Conservation (phyloP, 1,140 invertebrate species). For the Caenorhabditis latens region DNA sequence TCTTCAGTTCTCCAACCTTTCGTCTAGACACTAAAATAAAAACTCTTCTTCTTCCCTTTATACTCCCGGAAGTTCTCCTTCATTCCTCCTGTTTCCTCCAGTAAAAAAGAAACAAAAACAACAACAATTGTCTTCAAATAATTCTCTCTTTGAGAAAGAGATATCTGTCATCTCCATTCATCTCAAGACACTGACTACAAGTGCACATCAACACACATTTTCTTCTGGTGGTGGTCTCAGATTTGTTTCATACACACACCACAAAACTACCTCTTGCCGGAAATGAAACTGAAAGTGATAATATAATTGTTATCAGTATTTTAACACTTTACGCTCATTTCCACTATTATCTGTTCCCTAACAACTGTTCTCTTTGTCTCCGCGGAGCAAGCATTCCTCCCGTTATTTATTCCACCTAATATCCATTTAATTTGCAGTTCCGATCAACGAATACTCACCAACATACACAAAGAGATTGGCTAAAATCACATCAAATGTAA, state of each 20-base stretch:
- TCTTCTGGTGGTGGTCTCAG: not conserved
- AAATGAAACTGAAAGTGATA: not conserved
- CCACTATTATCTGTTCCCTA: not conserved
- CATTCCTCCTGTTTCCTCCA: no score
- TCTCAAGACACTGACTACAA: not conserved
- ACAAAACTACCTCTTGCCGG: not conserved
- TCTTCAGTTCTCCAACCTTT: no score
- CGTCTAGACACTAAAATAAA: no score
- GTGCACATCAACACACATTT: not conserved
- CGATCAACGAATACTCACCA: conserved; percentile 34
- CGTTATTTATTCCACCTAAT: not conserved
- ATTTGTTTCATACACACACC: not conserved
- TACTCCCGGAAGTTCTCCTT: not conserved
- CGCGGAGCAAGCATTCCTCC: no score
- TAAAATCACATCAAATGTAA: conserved; percentile 45
- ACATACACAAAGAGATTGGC: conserved; percentile 17
- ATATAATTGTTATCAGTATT: not conserved
- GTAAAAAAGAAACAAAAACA: conserved; percentile 24
- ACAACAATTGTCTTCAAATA: conserved; percentile 29
- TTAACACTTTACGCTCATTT: not conserved
- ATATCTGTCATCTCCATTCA: conserved; percentile 8
- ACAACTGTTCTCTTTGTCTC: not conserved
- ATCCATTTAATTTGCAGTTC: conserved; percentile 5
- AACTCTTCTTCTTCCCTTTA: no score
- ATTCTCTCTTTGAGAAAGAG: not conserved